Conservation (phyloP, 2,888 invertebrate species). For the Mactromeris polynyma region DNA sequence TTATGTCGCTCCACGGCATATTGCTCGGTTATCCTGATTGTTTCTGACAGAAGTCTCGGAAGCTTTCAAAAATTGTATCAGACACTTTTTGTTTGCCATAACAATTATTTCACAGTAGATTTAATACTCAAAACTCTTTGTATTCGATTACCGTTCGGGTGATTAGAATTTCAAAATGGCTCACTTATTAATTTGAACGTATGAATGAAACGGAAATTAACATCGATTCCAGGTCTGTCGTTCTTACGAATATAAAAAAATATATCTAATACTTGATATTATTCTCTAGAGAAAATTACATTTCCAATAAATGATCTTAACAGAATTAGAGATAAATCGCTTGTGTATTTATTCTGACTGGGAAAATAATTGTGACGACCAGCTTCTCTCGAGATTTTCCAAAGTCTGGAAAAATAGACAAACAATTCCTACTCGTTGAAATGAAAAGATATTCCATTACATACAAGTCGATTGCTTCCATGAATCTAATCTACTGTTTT, state of each 20-base stretch:
- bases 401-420: not conserved
- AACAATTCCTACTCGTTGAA: not conserved
- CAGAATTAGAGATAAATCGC: not conserved
- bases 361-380: constrained; percentile 12
- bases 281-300: constrained; percentile 30
- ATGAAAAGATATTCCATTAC: not conserved
- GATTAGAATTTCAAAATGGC: constrained; percentile 22
- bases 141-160: not conserved
- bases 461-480: not conserved
- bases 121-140: not conserved
- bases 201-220: constrained; percentile 20
- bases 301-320: constrained; percentile 19
- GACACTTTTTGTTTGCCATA: constrained; percentile 2
- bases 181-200: constrained; percentile 23
- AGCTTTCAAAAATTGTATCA: constrained; percentile 3
- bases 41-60: constrained; percentile 8
- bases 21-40: not conserved
- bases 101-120: constrained; percentile 11
- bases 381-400: not conserved
- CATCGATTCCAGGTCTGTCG: constrained; percentile 12
- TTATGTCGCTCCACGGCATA: not conserved
- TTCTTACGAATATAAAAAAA: constrained; percentile 22
- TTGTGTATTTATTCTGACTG: constrained; percentile 14
- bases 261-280: not conserved
- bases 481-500: no score